Conservation (phyloP, 2,888 invertebrate genomes). For the Eledona agricola region DNA sequence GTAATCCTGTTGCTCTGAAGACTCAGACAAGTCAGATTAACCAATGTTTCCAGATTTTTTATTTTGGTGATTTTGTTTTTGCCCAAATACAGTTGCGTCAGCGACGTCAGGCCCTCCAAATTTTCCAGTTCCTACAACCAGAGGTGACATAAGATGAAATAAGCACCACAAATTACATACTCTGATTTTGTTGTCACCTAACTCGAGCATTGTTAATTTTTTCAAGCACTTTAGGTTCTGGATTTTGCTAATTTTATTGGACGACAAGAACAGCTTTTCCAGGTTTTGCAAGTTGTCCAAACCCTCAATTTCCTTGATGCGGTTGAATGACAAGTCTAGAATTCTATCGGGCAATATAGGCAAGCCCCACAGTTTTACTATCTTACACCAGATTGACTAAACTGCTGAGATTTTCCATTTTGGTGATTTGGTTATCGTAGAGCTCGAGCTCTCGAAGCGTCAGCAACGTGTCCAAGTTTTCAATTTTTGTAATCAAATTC, state of each 20-base stretch:
- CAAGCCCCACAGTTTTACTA: constrained; percentile 50
- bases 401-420: constrained; percentile 87
- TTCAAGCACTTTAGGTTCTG: constrained; percentile 85
- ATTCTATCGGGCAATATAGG: constrained; percentile 68
- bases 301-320: constrained; percentile 86
- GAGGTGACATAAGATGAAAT: constrained; percentile 17
- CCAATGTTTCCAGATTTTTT: constrained; percentile 78
- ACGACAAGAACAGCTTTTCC: constrained; percentile 85
- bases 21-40: constrained; percentile 81
- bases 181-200: constrained; percentile 94
- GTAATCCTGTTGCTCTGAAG: constrained; percentile 90
- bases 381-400: constrained; percentile 91
- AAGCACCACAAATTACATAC: constrained; percentile 62
- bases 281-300: constrained; percentile 78
- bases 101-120: constrained; percentile 75
- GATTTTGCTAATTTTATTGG: constrained; percentile 88
- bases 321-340: constrained; percentile 95
- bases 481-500: constrained; percentile 95
- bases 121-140: constrained; percentile 81
- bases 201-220: constrained; percentile 84
- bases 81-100: constrained; percentile 86
- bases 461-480: constrained; percentile 80
- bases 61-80: constrained; percentile 95
- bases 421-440: constrained; percentile 95
- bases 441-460: constrained; percentile 89